A percentile compares a stretch with the other conserved stretches of the same genome.
Conservation (phyloP, 2,797 vertebrate genomes). For the Thamnophis elegans region DNA sequence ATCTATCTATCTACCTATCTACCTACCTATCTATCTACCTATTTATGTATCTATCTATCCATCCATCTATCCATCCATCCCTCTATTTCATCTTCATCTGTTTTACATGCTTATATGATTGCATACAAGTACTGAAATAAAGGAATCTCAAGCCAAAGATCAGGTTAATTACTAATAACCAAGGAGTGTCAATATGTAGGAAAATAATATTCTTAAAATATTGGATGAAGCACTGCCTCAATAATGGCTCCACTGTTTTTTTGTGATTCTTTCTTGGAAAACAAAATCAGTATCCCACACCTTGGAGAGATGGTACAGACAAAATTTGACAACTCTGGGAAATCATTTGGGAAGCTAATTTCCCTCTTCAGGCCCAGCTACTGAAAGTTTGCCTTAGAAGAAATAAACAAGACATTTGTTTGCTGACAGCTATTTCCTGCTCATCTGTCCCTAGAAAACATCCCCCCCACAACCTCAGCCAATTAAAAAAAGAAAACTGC, state of each 20-base stretch:
- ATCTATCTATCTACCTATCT: no score
- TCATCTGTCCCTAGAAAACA: conserved; percentile 13
- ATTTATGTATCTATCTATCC: no score
- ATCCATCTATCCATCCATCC: no score
- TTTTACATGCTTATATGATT: background rate
- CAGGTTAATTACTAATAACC: background rate
- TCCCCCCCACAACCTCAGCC: background rate
- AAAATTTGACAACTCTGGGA: background rate
- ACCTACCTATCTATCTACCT: fast-evolving
- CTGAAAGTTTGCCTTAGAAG: background rate
- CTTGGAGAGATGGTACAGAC: background rate
- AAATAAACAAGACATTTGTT: background rate
- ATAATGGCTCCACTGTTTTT: background rate
- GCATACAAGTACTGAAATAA: background rate
- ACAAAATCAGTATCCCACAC: background rate
- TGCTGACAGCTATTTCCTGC: background rate
- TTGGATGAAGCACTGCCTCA: background rate
- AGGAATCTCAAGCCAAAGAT: background rate
- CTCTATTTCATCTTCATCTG: background rate
- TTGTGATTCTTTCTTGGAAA: background rate
- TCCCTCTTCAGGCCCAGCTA: background rate
- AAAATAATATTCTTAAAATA: background rate
- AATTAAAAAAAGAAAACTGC: background rate
- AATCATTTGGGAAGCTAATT: conserved; percentile 2
- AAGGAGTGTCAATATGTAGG: background rate